Evolutionary conservation across 1,140 invertebrate genomes (phyloP).

Genomic region (Panulirus ornatus): DNA sequence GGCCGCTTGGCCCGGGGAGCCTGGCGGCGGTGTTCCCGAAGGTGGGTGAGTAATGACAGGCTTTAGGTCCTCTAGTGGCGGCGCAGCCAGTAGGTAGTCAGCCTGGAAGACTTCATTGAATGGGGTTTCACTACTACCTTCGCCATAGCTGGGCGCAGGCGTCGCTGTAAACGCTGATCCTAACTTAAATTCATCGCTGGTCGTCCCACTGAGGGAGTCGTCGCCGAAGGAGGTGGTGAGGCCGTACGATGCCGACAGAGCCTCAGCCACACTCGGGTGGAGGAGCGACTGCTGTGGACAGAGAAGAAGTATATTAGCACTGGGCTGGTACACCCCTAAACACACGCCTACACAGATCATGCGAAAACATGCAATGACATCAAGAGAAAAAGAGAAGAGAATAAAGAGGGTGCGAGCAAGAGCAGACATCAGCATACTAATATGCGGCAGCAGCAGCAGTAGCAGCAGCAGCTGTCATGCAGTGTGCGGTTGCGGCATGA

Average conservation of each 20-base stretch:
- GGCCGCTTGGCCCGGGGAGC: constrained; percentile 78
- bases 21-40: constrained; percentile 72
- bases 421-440: constrained; percentile 64
- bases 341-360: constrained; percentile 62
- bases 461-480: constrained; percentile 70
- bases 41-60: constrained; percentile 72
- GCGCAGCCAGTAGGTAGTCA: constrained; percentile 65
- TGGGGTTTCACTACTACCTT: constrained; percentile 60
- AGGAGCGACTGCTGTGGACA: constrained; percentile 82
- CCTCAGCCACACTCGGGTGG: constrained; percentile 83
- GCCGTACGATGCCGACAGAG: constrained; percentile 81
- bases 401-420: constrained; percentile 65
- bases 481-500: constrained; percentile 53
- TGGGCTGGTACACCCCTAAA: background rate
- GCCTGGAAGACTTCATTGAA: constrained; percentile 74
- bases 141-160: constrained; percentile 67
- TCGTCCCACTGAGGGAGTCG: constrained; percentile 65
- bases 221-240: constrained; percentile 70
- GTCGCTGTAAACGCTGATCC: constrained; percentile 71
- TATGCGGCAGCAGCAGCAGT: constrained; percentile 53
- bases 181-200: constrained; percentile 69
- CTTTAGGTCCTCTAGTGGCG: constrained; percentile 70
- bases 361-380: constrained; percentile 58
- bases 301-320: constrained; percentile 1
- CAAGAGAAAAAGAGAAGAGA: constrained; percentile 49